phyloP scores from a whole-genome alignment of 2,888 invertebrate genomes.

The Eristalinus aeneus region DNA sequence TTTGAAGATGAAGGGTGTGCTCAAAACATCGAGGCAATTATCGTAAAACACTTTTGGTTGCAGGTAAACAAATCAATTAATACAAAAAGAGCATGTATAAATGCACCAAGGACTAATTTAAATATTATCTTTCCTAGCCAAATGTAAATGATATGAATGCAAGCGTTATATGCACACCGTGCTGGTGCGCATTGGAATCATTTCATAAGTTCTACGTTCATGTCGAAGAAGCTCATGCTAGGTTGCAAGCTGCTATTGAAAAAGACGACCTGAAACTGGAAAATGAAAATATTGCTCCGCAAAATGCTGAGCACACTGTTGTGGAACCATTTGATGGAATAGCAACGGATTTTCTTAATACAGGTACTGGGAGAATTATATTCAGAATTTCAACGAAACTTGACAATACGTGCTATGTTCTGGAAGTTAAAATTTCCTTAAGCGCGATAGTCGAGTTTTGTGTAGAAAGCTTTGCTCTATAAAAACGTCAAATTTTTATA shows the following conservation, averaged over 20 bases:
- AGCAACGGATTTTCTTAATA: constrained; percentile 25
- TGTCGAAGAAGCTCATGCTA: constrained; percentile 73
- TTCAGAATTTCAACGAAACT: not conserved
- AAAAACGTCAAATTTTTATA: not conserved
- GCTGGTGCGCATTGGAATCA: constrained; percentile 74
- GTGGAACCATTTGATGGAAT: not conserved
- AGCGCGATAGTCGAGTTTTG: not conserved
- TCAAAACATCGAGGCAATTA: constrained; percentile 72
- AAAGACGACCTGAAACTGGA: constrained; percentile 32
- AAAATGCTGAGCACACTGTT: not conserved
- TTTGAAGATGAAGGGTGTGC: constrained; percentile 71
- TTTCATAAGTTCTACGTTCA: constrained; percentile 76
- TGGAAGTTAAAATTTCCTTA: not conserved
- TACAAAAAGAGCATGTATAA: not conserved
- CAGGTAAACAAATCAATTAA: constrained; percentile 67
- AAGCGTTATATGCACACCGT: constrained; percentile 72
- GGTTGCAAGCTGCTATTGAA: not conserved
- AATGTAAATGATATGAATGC: constrained; percentile 32
- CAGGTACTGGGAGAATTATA: constrained; percentile 32
- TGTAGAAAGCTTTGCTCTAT: not conserved
- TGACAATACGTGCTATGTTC: not conserved
- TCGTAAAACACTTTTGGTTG: constrained; percentile 75
- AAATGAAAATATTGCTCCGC: not conserved
- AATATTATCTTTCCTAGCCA: constrained; percentile 31
- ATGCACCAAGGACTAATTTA: not conserved